phyloP scores from a whole-genome alignment of 1,140 invertebrate genomes.

The Gonatopus flavifemur region DNA sequence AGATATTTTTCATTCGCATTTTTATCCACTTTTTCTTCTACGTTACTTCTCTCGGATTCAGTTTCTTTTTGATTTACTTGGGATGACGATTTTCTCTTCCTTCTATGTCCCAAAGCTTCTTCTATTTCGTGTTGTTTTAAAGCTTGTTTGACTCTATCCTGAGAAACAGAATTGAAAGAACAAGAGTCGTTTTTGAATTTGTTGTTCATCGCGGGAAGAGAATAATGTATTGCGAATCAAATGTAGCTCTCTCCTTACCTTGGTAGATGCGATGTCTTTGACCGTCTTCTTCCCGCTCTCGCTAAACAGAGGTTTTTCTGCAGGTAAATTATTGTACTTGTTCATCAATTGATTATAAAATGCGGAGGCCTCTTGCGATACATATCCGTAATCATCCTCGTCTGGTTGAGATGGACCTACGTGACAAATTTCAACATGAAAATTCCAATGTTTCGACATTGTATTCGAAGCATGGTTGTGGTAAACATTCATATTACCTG shows the following conservation, averaged over 20 bases:
- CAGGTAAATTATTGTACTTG: slow-evolving; percentile 73
- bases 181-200: too few relatives aligned
- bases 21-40: slow-evolving; percentile 25
- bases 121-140: slow-evolving; percentile 72
- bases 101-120: slow-evolving; percentile 66
- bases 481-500: slow-evolving; percentile 44
- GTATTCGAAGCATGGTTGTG: neutral
- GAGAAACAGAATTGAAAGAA: too few relatives aligned
- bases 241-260: slow-evolving; percentile 40
- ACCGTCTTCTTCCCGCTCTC: slow-evolving; percentile 48
- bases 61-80: slow-evolving; percentile 17
- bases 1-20: slow-evolving; percentile 19
- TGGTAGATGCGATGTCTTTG: slow-evolving; percentile 57
- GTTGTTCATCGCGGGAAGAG: too few relatives aligned
- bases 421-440: slow-evolving; percentile 18
- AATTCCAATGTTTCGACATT: neutral
- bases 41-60: slow-evolving; percentile 25
- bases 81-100: slow-evolving; percentile 63
- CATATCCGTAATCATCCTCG: slow-evolving; percentile 89
- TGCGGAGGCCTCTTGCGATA: slow-evolving; percentile 77
- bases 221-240: neutral
- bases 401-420: slow-evolving; percentile 75
- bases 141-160: slow-evolving; percentile 78
- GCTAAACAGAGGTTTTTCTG: slow-evolving; percentile 59
- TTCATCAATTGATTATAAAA: slow-evolving; percentile 83